A percentile compares a stretch with the other conserved stretches of the same genome.
phyloP scores from a whole-genome alignment of 2,113 vertebrate species.

The Corythornis vintsioides region DNA sequence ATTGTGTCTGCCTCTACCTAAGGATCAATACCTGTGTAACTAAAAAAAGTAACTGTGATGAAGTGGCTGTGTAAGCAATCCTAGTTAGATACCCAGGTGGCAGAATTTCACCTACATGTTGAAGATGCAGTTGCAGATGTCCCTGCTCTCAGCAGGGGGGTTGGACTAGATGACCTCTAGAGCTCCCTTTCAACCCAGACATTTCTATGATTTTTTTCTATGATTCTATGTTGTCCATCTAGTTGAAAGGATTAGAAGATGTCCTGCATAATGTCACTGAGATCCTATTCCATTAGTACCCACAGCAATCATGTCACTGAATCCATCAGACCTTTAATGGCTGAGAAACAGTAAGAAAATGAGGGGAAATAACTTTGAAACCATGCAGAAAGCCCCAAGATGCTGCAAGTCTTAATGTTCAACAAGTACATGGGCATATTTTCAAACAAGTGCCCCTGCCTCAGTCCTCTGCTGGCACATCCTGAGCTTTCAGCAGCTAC shows the following conservation, averaged over 20 bases:
- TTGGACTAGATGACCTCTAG: too few species aligned
- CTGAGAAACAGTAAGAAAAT: background rate
- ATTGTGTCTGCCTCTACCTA: background rate
- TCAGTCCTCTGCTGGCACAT: background rate
- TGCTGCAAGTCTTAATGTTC: rapidly evolving
- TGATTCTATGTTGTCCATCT: background rate
- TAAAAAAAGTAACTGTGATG: background rate
- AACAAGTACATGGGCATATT: rapidly evolving
- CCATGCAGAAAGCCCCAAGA: background rate
- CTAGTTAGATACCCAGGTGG: background rate
- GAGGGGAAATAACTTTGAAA: background rate
- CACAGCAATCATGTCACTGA: background rate
- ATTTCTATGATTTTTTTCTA: too few species aligned
- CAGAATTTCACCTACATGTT: background rate
- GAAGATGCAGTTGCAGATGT: too few species aligned
- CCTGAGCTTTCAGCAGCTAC: background rate
- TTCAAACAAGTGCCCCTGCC: background rate
- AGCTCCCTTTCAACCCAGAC: too few species aligned
- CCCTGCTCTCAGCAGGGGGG: too few species aligned
- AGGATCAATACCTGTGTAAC: background rate
- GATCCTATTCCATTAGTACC: background rate
- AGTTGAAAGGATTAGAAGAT: background rate
- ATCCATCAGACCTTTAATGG: background rate
- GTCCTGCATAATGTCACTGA: background rate
- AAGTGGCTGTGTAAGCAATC: background rate